Evolutionary conservation across 2,797 vertebrate genomes (phyloP).

Genomic region (Setipinna tenuifilis): DNA sequence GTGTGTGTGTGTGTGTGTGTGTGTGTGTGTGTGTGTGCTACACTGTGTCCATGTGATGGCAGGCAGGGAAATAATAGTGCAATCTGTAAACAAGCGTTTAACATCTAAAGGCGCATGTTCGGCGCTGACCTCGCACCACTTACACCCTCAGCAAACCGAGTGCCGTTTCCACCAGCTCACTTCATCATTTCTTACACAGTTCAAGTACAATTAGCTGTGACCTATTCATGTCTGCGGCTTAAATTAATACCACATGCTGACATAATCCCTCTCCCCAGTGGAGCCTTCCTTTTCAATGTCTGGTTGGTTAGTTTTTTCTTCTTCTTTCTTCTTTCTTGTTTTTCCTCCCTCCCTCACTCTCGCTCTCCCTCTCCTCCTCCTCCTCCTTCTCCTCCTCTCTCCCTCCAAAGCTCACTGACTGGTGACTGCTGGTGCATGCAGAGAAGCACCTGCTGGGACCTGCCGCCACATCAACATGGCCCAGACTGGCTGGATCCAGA

Average conservation of each 20-base stretch:
- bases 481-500: no score
- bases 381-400: constrained; percentile 33
- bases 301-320: constrained; percentile 9
- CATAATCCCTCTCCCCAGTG: constrained; percentile 42
- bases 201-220: constrained; percentile 5
- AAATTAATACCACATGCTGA: neutral
- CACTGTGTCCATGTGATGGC: neutral
- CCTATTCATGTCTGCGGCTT: neutral
- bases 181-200: neutral
- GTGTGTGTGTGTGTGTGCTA: neutral
- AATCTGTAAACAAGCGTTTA: constrained; percentile 23
- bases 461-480: no score
- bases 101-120: neutral
- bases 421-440: neutral
- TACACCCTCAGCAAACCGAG: neutral
- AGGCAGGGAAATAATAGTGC: constrained; percentile 3
- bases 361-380: neutral
- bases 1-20: constrained; percentile 2
- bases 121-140: neutral
- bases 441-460: neutral
- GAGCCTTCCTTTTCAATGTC: constrained; percentile 26
- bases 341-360: neutral
- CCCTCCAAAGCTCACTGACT: neutral
- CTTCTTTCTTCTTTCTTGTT: neutral
- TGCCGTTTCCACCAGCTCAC: neutral